Evolutionary conservation across 2,113 vertebrate genomes (phyloP).

Genomic region (Lanius ludovicianus): DNA sequence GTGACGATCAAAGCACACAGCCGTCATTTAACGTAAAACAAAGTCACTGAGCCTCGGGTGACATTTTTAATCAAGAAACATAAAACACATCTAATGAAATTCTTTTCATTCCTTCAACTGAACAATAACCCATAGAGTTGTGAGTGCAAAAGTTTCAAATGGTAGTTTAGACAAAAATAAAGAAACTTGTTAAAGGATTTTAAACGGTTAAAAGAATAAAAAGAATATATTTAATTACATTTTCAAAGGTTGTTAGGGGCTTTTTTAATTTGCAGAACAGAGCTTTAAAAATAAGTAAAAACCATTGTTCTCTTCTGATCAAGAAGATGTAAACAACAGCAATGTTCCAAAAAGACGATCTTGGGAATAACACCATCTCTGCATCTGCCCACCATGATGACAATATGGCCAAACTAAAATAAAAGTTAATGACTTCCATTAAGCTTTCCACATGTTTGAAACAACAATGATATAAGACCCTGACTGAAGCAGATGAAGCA

Average conservation of each 20-base stretch:
- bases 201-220: conserved; percentile 45
- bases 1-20: conserved; percentile 57
- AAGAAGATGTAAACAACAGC: conserved; percentile 65
- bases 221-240: conserved; percentile 24
- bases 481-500: conserved; percentile 60
- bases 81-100: conserved; percentile 68
- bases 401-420: conserved; percentile 72
- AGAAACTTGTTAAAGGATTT: conserved; percentile 20
- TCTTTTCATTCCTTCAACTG: conserved; percentile 55
- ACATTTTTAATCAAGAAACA: conserved; percentile 68
- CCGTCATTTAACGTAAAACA: conserved; percentile 56
- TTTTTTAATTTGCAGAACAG: conserved; percentile 44
- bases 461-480: conserved; percentile 65
- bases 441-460: conserved; percentile 70
- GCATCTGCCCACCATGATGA: conserved; percentile 64
- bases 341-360: conserved; percentile 62
- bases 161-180: neutral
- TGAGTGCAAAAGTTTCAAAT: conserved; percentile 34
- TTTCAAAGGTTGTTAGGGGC: conserved; percentile 48
- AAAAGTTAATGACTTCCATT: conserved; percentile 75
- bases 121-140: conserved; percentile 41
- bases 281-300: conserved; percentile 60
- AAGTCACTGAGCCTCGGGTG: conserved; percentile 63
- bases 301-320: conserved; percentile 63
- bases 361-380: conserved; percentile 66